Evolutionary conservation across 2,888 invertebrate genomes (phyloP), one percentile per base, ranked within the genome.

Genomic region (Gastrophysa polygoni): DNA sequence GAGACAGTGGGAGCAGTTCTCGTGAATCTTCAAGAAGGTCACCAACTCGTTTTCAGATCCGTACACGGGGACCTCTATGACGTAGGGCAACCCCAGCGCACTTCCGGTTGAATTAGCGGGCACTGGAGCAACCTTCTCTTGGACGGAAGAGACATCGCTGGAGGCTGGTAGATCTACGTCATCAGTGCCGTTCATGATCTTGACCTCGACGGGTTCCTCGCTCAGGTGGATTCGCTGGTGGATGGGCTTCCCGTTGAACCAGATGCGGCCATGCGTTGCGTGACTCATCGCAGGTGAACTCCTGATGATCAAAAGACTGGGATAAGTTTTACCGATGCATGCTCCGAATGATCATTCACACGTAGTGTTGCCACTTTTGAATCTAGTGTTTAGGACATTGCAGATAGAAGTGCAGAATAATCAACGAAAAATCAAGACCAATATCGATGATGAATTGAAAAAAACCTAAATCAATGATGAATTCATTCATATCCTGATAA

Each of bases 1-100:
- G 34, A 51, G 14, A 14, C 51, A 51, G n/a, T 51, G 51, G 10
- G 51, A 51, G 34, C 51, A 51, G n/a, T 51, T 51, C 21, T 38
- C 51, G 20, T 51, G 51, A 8, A 51, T 7, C 7, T 8, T 57
- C 14, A 49, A 57, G 54, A 46, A 54, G 29, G 17, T 14, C n/a
- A 16, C 50, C 32, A 50, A 10, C 10, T 17, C 32, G 17, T 18
- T 16, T 4, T 32, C 20, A 3, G 21, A 24, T n/a, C 3, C n/a
- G 21, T 20, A 10, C 49, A 16, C 11, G 18, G 8, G 14, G 2
- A 10, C 17, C 10, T 14, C 29, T 5, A 32, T 32, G 29, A 2
- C 29, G 10, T 32, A 10, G 29, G 29, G 38, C 38, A n/a, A n/a
- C 11, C 14, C 38, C 10, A 38, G 14, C n/a, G n/a, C n/a, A n/a